Evolutionary conservation across 2,888 invertebrate species (phyloP), one percentile per base, ranked within the genome.

Genomic region (Eumerus sabulonum): DNA sequence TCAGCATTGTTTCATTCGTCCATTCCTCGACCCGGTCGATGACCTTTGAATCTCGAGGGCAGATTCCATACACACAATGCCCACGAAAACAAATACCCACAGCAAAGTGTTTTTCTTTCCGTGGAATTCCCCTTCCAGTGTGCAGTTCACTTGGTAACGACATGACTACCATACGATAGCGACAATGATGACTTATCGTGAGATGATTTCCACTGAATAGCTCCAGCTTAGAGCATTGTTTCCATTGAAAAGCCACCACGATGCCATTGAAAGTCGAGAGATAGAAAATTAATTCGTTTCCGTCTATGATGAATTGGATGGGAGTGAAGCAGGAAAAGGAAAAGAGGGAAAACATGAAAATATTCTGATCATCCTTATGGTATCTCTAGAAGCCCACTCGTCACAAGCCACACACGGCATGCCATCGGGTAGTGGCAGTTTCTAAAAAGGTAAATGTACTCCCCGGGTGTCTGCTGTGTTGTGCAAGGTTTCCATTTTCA

Each of bases 401-500:
- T 2, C 7, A 27, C 27, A 7, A 7, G 27, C 3, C 27, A 27
- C 27, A 27, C 7, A 7, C 27, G 3, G 7, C 27, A 27, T 27
- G 50, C 51, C 51, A 64, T 1, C 35, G 35, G 40, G 17, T 44
- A 35, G 1, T 13, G n/a, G 47, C 66, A 38, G 56, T 66, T 66
- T 54, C 47, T 16, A 19, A 0, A 18, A 27, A 56, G 66, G 66
- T 66, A 66, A 66, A 66, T 14, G 66, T 45, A 66, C 66, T 66
- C n/a, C n/a, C n/a, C 40, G 19, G 27, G 12, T 36, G n/a, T 40
- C 18, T n/a, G 11, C 44, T 13, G 1, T 13, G 36, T 16, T 59
- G 44, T 60, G 71, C 51, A 62, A 79, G 62, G 59, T 79, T 79
- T 74, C 74, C 74, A 68, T 74, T 79, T 79, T 79, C 79, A 79